Conservation (phyloP, 2,888 invertebrate genomes). For the Macrosoma leucophasiata region DNA sequence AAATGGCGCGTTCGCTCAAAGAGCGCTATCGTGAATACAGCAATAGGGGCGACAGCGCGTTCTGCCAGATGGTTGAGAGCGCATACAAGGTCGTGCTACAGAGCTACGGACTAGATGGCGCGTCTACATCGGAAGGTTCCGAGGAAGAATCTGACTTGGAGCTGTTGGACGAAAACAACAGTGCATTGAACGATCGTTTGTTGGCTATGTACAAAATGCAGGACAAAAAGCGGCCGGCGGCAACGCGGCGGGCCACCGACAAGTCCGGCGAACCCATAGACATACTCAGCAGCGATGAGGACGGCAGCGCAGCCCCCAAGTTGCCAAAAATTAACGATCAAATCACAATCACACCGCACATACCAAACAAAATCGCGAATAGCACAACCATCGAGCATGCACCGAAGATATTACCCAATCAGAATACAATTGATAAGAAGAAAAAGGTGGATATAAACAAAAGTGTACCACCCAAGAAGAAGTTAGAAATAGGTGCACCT, state of each 20-base stretch:
- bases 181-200: slow-evolving; percentile 78
- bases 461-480: slow-evolving; percentile 41
- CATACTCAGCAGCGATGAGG: slow-evolving; percentile 62
- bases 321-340: slow-evolving; percentile 67
- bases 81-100: slow-evolving; percentile 84
- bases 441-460: slow-evolving; percentile 48
- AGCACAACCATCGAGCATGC: slow-evolving; percentile 39
- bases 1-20: slow-evolving; percentile 88
- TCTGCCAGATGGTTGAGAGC: slow-evolving; percentile 84
- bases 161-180: slow-evolving; percentile 87
- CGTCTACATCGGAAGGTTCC: slow-evolving; percentile 74
- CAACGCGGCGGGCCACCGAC: slow-evolving; percentile 49
- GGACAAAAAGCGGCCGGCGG: slow-evolving; percentile 61
- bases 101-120: slow-evolving; percentile 79
- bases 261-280: slow-evolving; percentile 66
- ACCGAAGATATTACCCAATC: slow-evolving; percentile 41
- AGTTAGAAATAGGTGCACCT: slow-evolving; percentile 46
- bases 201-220: slow-evolving; percentile 70
- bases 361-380: slow-evolving; percentile 47
- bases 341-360: slow-evolving; percentile 67
- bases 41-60: slow-evolving; percentile 86
- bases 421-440: slow-evolving; percentile 49
- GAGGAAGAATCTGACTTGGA: slow-evolving; percentile 81
- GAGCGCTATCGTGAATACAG: slow-evolving; percentile 84
- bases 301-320: slow-evolving; percentile 60